Evolutionary conservation across 2,888 invertebrate genomes (phyloP), one percentile per base, ranked within the genome.

Genomic region (Hedychridium roseum): DNA sequence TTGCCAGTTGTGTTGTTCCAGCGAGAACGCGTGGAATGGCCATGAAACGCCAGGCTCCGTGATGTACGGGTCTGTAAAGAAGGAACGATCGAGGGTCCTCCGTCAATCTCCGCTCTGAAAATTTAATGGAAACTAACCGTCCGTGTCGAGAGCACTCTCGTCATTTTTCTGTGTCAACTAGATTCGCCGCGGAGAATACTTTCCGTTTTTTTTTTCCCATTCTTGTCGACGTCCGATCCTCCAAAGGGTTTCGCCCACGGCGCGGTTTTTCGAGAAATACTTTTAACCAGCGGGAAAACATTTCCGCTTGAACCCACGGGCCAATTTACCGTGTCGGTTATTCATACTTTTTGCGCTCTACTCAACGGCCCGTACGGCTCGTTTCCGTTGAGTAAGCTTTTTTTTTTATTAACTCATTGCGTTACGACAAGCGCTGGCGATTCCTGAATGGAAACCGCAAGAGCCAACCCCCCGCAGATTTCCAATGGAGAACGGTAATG

Each of bases 1-100:
- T 53, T 56, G 55, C 55, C 48, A 11, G 50, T 47, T 43, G 43
- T 46, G 54, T 54, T 52, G 39, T 43, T 52, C 54, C 54, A 40
- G 39, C 28, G 30, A 39, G 43, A 54, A 50, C 48, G 55, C 57
- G 40, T 53, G 50, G 30, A 23, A 38, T 47, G 57, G 28, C 52
- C 50, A 49, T 55, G 55, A 55, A 40, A 54, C 43, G 53, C 50
- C 50, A 48, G 31, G 31, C 21, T 40, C 5, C 12, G 43, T 61
- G 50, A 61, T 53, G 49, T 46, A 53, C 46, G 52, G 46, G 44
- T 37, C 28, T 46, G 18, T 36, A n/a, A 9, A 34, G 18, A 30
- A 30, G 36, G 14, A 45, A 40, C 31, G 30, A 26, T 26, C 31
- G 37, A 48, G 30, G 45, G 39, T 43, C 43, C 30, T 7, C 43